These are phyloP conservation scores for Stenotaenia linearis DNA, from an alignment of 2,888 invertebrate species.

Conservation along the genomic window DNA sequence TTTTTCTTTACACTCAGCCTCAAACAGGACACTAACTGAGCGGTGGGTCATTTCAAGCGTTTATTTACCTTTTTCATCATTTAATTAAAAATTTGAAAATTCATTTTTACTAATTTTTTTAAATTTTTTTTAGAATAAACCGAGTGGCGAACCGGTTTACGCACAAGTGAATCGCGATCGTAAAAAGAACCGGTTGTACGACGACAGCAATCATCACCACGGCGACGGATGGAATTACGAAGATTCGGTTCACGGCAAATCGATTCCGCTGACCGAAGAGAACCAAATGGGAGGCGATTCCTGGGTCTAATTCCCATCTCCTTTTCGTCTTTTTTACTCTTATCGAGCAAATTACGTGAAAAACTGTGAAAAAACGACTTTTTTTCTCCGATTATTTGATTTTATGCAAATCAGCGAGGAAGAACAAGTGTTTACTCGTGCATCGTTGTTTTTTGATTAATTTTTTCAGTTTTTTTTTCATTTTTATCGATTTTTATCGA, in stretches of 20 bases:
- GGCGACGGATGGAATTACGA: conserved; percentile 35
- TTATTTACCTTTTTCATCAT: not conserved
- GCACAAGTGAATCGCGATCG: conserved; percentile 62
- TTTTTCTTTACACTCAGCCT: not conserved
- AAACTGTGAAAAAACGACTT: not conserved
- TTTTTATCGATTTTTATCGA: not conserved
- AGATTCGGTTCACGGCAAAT: conserved; percentile 35
- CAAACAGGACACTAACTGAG: not conserved
- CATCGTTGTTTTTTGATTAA: too few relatives aligned
- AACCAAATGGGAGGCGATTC: conserved; percentile 50
- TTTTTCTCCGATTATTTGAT: too few relatives aligned
- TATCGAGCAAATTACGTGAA: not conserved
- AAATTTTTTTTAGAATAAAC: conserved; percentile 49
- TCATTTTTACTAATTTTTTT: not conserved
- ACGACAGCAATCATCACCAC: conserved; percentile 39
- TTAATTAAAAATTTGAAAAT: not conserved
- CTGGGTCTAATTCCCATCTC: conserved; percentile 49
- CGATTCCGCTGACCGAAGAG: conserved; percentile 32
- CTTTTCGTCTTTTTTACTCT: not conserved
- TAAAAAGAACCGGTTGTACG: conserved; percentile 54
- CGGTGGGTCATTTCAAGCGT: too few relatives aligned
- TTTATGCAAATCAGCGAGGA: not conserved
- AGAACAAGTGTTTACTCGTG: too few relatives aligned
- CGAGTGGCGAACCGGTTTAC: conserved; percentile 58
- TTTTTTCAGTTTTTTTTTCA: too few relatives aligned